These are phyloP conservation scores for Thera britannica DNA, from an alignment of 2,888 invertebrate genomes.

Conservation along the genomic window DNA sequence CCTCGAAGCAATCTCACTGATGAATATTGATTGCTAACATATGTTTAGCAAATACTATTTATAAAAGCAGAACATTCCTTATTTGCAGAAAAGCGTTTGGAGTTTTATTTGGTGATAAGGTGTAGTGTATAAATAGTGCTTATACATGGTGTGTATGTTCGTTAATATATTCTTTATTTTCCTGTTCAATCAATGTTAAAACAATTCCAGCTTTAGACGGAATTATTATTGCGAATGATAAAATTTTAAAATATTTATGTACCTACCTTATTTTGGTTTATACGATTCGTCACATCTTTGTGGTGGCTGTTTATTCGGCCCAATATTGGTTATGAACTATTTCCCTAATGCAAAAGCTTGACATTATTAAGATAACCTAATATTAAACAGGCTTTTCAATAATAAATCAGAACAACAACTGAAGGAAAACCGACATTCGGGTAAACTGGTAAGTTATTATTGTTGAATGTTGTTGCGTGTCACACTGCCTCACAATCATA, in stretches of 20 bases:
- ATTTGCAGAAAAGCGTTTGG: background rate
- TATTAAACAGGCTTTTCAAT: conserved; percentile 2
- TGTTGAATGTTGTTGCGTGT: background rate
- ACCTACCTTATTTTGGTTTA: background rate
- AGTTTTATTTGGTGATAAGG: background rate
- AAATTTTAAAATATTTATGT: too few species aligned
- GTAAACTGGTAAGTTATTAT: conserved; percentile 47
- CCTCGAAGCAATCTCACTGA: conserved; percentile 44
- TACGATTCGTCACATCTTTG: background rate
- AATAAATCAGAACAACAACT: conserved; percentile 46
- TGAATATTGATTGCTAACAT: conserved; percentile 45
- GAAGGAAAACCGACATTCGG: conserved; percentile 50
- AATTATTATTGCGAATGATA: background rate
- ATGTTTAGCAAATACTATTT: conserved; percentile 32
- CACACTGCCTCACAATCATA: background rate
- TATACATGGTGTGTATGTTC: too few species aligned
- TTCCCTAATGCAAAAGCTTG: background rate
- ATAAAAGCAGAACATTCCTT: conserved; percentile 2
- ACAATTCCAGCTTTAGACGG: background rate
- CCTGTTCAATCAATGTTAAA: background rate
- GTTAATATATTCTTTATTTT: background rate
- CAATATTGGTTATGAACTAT: too few species aligned
- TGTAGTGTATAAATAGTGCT: too few species aligned
- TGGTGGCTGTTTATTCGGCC: background rate
- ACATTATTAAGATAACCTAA: background rate